A percentile compares a stretch with the other conserved stretches of the same genome.
Evolutionary conservation across 2,888 invertebrate species (phyloP).

Genomic region (Pheosia tremula): DNA sequence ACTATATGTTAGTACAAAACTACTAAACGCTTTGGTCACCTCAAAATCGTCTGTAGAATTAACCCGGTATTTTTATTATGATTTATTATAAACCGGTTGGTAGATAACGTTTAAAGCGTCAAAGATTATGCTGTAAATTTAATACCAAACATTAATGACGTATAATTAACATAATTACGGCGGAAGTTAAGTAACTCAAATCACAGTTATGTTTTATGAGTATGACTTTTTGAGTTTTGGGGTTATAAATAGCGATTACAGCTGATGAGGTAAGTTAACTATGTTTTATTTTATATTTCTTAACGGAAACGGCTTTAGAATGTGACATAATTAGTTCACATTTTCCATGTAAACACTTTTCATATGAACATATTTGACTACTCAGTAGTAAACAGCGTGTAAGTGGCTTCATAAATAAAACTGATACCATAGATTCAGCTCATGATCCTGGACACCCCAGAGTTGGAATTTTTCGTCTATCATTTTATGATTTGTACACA

Average conservation of each 20-base stretch:
- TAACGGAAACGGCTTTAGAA: not conserved
- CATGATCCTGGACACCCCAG: too few relatives aligned
- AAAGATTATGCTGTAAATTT: conserved; percentile 29
- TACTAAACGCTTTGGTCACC: not conserved
- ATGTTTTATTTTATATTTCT: conserved; percentile 2
- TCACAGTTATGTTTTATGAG: conserved; percentile 26
- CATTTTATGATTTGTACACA: too few relatives aligned
- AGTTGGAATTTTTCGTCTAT: too few relatives aligned
- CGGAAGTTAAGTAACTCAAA: conserved; percentile 27
- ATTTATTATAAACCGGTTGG: conserved; percentile 10
- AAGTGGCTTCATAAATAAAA: too few relatives aligned
- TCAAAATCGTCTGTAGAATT: conserved; percentile 11
- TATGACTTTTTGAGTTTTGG: conserved; percentile 24
- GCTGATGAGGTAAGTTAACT: conserved; percentile 11
- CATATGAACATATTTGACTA: too few relatives aligned
- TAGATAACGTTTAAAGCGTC: conserved; percentile 24
- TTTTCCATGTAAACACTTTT: too few relatives aligned
- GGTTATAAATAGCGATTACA: conserved; percentile 23
- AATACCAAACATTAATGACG: conserved; percentile 36
- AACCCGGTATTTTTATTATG: conserved; percentile 16
- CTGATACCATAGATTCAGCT: too few relatives aligned
- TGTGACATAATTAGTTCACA: not conserved
- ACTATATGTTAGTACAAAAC: too few relatives aligned
- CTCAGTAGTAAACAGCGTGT: too few relatives aligned
- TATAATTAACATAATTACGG: conserved; percentile 42